Evolutionary conservation across 1,140 invertebrate species (phyloP), one percentile per base, ranked within the genome.

Genomic region (Drosophila truncata): DNA sequence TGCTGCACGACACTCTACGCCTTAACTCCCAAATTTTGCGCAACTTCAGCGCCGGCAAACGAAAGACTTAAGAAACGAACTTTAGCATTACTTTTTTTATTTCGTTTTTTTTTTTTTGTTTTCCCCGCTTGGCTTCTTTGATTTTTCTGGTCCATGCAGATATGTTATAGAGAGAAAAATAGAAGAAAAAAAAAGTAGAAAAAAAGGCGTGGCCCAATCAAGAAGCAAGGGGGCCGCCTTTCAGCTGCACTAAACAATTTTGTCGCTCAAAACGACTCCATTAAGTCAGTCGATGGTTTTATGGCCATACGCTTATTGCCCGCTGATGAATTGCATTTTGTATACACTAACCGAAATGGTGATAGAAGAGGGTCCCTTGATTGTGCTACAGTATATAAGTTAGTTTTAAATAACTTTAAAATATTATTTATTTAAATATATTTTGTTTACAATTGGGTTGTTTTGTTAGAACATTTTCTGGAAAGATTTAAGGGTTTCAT

Each of bases 51-150:
- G 46, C 71, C 63, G 58, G 55, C 67, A 80, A 88, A 80, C 80
- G 62, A 87, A 88, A 75, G 84, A 88, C 80, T 80, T 87, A 78
- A 35, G 84, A 88, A 83, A 87, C 84, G 73, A 87, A 87, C 84
- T 83, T 87, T 70, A 78, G 50, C 71, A 83, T 69, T 67, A 55
- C 78, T 85, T 44, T 33, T 25, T 49, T 60, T 27, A 2, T 2
- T 23, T 3, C 16, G 5, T 2, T 23, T 3, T 25, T 25, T 46
- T 13, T 7, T 61, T 61, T 60, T 65, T 25, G 18, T 9, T 25
- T 52, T 33, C 39, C 55, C 37, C 29, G 11, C 29, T 5, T 54
- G 50, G 18, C 59, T 33, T 20, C 20, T 31, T 52, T 52, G 29
- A 25, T 25, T 65, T 57, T 33, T 49, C 27, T 46, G 46, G 25